Conservation (phyloP, 1,140 invertebrate genomes). For the Arctopsyche grandis region DNA sequence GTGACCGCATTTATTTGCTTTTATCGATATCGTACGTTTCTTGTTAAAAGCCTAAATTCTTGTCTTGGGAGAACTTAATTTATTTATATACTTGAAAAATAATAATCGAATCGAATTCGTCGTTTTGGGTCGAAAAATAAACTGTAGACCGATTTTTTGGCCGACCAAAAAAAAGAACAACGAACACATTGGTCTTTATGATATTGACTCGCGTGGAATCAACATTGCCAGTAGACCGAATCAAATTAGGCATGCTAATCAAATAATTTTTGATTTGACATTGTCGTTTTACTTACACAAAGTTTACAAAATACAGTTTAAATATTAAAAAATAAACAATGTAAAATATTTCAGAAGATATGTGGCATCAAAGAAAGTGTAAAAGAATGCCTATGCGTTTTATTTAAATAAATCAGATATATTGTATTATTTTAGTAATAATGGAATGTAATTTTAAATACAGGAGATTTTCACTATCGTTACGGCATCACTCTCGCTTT, state of each 20-base stretch:
- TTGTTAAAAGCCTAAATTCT: conserved; percentile 51
- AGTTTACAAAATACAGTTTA: neutral
- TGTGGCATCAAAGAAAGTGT: too few species aligned
- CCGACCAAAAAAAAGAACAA: too few species aligned
- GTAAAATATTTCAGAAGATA: conserved; percentile 21
- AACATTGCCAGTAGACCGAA: conserved; percentile 48
- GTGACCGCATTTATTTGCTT: too few species aligned
- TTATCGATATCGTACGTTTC: conserved; percentile 22
- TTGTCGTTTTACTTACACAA: conserved; percentile 10
- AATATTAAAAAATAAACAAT: neutral
- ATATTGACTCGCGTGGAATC: conserved; percentile 7
- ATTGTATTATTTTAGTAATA: too few species aligned
- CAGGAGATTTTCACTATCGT: too few species aligned
- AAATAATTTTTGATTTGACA: conserved; percentile 50
- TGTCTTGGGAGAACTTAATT: conserved; percentile 46
- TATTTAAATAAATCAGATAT: too few species aligned
- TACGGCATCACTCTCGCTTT: too few species aligned
- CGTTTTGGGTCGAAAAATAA: neutral
- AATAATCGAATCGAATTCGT: neutral
- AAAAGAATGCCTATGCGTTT: too few species aligned
- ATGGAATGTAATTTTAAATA: too few species aligned
- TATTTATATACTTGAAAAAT: conserved; percentile 29
- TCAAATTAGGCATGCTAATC: conserved; percentile 54
- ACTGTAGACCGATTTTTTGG: neutral
- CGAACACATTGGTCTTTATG: too few species aligned